Evolutionary conservation across 2,113 vertebrate genomes (phyloP).

Genomic region (Hippocampus barbouri): DNA sequence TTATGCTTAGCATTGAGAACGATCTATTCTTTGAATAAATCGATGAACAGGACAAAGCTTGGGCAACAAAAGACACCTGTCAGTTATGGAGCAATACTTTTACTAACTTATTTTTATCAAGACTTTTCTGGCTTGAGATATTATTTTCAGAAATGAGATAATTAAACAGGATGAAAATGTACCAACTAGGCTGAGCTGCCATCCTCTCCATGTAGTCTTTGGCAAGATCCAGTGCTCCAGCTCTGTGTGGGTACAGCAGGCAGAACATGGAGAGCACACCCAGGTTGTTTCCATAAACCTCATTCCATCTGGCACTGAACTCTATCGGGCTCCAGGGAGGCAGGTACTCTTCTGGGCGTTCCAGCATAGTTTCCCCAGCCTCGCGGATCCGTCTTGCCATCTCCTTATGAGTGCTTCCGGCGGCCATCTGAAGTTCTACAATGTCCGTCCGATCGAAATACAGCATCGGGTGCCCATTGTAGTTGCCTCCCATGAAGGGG

Average conservation of each 20-base stretch:
- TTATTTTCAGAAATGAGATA: background rate
- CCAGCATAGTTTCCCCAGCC: conserved; percentile 87
- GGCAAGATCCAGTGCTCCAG: conserved; percentile 84
- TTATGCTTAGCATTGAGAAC: too few relatives aligned
- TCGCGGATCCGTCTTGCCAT: conserved; percentile 79
- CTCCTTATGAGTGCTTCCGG: conserved; percentile 75
- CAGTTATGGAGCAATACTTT: too few relatives aligned
- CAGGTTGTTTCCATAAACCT: conserved; percentile 96
- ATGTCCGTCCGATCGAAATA: conserved; percentile 84
- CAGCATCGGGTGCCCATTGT: conserved; percentile 92
- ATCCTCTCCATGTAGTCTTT: conserved; percentile 99
- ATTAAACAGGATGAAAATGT: conserved; percentile 73
- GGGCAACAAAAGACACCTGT: too few relatives aligned
- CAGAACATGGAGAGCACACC: conserved; percentile 93
- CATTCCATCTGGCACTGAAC: conserved; percentile 94
- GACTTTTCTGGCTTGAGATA: background rate
- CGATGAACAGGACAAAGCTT: too few relatives aligned
- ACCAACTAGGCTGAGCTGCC: conserved; percentile 99
- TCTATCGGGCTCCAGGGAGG: conserved; percentile 90
- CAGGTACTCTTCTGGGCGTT: conserved; percentile 84
- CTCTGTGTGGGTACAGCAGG: conserved; percentile 88
- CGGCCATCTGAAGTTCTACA: conserved; percentile 76
- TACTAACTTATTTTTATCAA: background rate
- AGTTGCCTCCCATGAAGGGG: conserved; percentile 88
- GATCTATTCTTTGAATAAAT: too few relatives aligned